Evolutionary conservation across 2,113 vertebrate genomes (phyloP).

Genomic region (Coreoperca whiteheadi): DNA sequence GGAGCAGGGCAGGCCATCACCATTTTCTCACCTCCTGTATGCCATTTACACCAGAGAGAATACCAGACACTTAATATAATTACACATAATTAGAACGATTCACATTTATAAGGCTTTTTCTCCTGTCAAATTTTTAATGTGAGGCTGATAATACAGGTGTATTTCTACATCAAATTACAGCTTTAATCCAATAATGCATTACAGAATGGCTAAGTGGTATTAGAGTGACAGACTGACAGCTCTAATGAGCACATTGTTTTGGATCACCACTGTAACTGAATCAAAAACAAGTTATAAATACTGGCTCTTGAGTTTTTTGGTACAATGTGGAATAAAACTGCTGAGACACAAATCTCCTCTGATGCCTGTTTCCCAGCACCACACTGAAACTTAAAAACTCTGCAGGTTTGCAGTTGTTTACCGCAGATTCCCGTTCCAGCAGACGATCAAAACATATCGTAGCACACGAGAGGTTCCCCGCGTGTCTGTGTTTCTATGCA

Average conservation of each 20-base stretch:
- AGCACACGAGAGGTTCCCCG: constrained; percentile 5
- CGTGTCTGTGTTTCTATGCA: constrained; percentile 11
- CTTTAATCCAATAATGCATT: background rate
- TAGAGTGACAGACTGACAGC: constrained; percentile 30
- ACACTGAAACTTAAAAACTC: constrained; percentile 43
- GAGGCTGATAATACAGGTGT: background rate
- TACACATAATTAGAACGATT: background rate
- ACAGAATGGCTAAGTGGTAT: background rate
- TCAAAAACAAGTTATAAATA: constrained; percentile 25
- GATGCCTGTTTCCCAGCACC: constrained; percentile 9
- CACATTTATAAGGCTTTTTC: background rate
- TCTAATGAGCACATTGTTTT: constrained; percentile 43
- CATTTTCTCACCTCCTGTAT: background rate
- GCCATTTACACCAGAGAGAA: background rate
- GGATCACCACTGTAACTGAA: constrained; percentile 21
- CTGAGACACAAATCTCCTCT: constrained; percentile 31
- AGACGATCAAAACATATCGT: constrained; percentile 48
- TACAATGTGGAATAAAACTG: constrained; percentile 16
- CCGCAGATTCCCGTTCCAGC: constrained; percentile 24
- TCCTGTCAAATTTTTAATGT: background rate
- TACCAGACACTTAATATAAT: background rate
- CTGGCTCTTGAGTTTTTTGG: constrained; percentile 11
- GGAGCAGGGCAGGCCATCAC: background rate
- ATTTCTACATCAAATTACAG: constrained; percentile 9
- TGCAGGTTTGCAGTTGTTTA: constrained; percentile 42